Conservation (phyloP, 2,797 vertebrate species). For the Rhynchonycteris naso region DNA sequence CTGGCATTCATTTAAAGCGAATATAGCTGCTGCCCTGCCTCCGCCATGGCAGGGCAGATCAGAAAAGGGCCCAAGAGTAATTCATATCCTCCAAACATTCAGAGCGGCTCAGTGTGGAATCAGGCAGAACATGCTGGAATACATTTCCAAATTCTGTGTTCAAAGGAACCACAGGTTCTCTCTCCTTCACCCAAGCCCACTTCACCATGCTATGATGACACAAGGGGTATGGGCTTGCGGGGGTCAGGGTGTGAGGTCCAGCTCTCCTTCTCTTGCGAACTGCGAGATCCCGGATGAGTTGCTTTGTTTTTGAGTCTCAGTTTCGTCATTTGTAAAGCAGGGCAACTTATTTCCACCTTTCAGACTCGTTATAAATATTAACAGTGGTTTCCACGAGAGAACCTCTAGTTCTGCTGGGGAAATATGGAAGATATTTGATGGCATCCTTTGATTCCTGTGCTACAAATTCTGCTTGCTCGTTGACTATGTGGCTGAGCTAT, state of each 20-base stretch:
- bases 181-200: background rate
- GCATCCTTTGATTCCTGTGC: background rate
- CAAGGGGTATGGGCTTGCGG: background rate
- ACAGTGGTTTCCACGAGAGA: background rate
- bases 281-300: background rate
- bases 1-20: constrained; percentile 80
- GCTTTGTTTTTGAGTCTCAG: background rate
- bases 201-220: background rate
- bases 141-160: constrained; percentile 71
- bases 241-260: background rate
- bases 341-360: background rate
- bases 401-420: background rate
- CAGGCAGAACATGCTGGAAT: constrained; percentile 69
- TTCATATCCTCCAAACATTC: constrained; percentile 58
- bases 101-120: constrained; percentile 76
- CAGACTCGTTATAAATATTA: background rate
- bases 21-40: constrained; percentile 45
- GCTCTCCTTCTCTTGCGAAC: background rate
- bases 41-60: constrained; percentile 67
- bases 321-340: background rate
- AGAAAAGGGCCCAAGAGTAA: constrained; percentile 59
- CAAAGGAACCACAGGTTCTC: constrained; percentile 74
- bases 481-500: background rate
- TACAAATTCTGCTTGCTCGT: background rate
- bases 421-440: background rate